Evolutionary conservation across 2,888 invertebrate genomes (phyloP), one percentile per base, ranked within the genome.

Genomic region (Biston stratarius): DNA sequence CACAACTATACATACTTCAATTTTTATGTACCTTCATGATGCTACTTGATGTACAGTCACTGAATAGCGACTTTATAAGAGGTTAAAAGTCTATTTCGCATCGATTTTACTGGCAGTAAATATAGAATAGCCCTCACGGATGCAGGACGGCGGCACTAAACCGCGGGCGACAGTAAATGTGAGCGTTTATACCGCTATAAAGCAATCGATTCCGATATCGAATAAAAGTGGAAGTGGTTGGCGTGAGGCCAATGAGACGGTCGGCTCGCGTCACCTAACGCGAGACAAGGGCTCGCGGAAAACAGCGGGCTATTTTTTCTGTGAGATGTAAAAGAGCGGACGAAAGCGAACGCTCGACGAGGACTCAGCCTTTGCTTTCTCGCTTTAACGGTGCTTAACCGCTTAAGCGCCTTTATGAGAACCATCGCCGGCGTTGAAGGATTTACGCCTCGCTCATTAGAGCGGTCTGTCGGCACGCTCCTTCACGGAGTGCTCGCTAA

Each of bases 151-250:
- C 78, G 80, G 80, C 81, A 84, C 82, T 86, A 89, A 89, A 84
- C 83, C 83, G 82, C 75, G 82, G 79, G 82, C 84, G 86, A 88
- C 87, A 86, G 81, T 89, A 87, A 89, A 91, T 83, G 83, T 76
- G 83, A 86, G 82, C 85, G 81, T 90, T 92, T 89, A 91, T 83
- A 83, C 77, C 77, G 81, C 83, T 83, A 85, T 92, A 89, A 91
- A 92, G 82, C 88, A 87, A 91, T 92, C 90, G 89, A 91, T 90
- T 85, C 78, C 77, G 80, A 84, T 85, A 84, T 83, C 81, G 81
- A 88, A 89, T 89, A 88, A 89, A 90, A 88, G 86, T 87, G 76
- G 81, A 83, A 88, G 83, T 84, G 81, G 71, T 87, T 92, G 92
- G 92, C 89, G 81, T 70, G 52, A 73, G 77, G 90, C 92, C 93